phyloP scores from a whole-genome alignment of 1,140 invertebrate species.

The Formica exsecta region DNA sequence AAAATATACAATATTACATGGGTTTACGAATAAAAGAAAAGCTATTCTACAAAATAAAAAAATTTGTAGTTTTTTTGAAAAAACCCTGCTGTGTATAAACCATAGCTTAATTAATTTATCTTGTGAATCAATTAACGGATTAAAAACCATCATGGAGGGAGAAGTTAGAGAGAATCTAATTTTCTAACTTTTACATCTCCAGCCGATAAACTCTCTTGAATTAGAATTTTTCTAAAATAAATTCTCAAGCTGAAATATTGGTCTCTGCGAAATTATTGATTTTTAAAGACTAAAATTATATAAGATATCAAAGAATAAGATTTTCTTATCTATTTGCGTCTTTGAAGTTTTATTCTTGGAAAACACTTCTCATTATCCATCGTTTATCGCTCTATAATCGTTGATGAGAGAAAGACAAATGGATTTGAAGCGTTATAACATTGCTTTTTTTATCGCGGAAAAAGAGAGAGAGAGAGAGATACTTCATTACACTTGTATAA shows the following conservation, averaged over 20 bases:
- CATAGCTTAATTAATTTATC: not conserved
- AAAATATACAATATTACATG: not conserved
- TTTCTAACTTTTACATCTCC: not conserved
- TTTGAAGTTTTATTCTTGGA: constrained; percentile 23
- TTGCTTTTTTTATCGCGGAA: not conserved
- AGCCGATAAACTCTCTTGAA: not conserved
- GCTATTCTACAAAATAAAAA: not conserved
- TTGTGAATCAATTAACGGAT: not conserved
- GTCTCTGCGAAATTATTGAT: not conserved
- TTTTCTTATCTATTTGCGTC: constrained; percentile 40
- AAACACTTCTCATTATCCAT: constrained; percentile 19
- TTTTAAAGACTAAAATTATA: not conserved
- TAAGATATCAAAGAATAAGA: constrained; percentile 13
- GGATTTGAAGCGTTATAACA: not conserved
- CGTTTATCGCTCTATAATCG: not conserved
- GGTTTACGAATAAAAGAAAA: not conserved
- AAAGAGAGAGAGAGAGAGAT: not conserved
- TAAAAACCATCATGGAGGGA: not conserved
- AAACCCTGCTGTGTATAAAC: not conserved
- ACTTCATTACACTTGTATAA: not conserved
- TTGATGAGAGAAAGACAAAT: not conserved
- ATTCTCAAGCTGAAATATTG: not conserved
- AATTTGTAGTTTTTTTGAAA: not conserved
- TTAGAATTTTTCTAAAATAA: not conserved
- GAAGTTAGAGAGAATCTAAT: not conserved